These are phyloP conservation scores for Aulostomus chinensis DNA, from an alignment of 2,797 vertebrate genomes.

Conservation along the genomic window DNA sequence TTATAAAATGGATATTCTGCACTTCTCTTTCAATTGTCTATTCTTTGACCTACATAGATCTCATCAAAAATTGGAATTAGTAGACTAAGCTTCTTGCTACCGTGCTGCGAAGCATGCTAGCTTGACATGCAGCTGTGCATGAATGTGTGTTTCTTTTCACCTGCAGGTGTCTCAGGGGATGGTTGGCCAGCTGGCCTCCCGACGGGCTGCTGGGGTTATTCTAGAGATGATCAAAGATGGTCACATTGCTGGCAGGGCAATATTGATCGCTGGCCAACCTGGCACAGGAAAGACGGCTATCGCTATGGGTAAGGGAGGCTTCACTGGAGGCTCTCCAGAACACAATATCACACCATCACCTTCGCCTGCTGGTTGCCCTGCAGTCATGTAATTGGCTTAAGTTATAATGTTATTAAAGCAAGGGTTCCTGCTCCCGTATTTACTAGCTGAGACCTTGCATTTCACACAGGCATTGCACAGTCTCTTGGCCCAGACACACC, in stretches of 20 bases:
- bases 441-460: slow-evolving; percentile 2
- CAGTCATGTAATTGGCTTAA: slow-evolving; percentile 11
- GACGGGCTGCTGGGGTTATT: slow-evolving; percentile 91
- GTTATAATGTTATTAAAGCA: not conserved
- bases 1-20: too few relatives aligned
- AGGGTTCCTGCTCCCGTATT: not conserved
- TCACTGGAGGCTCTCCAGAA: slow-evolving; percentile 9
- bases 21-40: too few relatives aligned
- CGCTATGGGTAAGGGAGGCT: slow-evolving; percentile 94
- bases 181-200: slow-evolving; percentile 93
- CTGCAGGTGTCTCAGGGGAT: slow-evolving; percentile 92
- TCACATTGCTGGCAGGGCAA: slow-evolving; percentile 91
- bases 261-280: slow-evolving; percentile 91
- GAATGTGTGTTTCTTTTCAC: slow-evolving; percentile 3
- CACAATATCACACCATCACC: not conserved
- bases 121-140: not conserved
- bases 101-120: too few relatives aligned
- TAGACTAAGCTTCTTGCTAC: too few relatives aligned
- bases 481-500: slow-evolving; percentile 89
- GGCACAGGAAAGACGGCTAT: slow-evolving; percentile 95
- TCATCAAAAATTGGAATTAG: too few relatives aligned
- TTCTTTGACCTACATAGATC: too few relatives aligned
- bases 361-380: slow-evolving; percentile 2
- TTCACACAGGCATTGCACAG: slow-evolving; percentile 87
- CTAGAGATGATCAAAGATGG: slow-evolving; percentile 96